phyloP scores from a whole-genome alignment of 1,140 invertebrate species.

The Andricus grossulariae region DNA sequence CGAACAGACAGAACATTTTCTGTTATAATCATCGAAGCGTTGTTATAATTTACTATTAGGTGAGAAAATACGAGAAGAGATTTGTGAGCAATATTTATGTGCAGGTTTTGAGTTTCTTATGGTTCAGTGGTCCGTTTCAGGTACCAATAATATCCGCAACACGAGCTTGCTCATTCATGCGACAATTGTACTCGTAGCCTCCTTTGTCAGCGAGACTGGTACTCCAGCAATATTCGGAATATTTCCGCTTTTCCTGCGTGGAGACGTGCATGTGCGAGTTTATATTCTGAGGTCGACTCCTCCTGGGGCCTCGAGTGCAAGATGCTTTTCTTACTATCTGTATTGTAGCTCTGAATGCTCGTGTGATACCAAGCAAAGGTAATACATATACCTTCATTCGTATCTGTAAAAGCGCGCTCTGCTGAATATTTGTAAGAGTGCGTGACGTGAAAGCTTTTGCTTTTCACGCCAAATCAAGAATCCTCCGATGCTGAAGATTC shows the following conservation, averaged over 20 bases:
- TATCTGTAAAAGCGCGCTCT: not conserved
- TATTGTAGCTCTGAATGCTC: conserved; percentile 18
- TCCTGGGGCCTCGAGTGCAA: conserved; percentile 40
- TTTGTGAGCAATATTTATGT: conserved; percentile 12
- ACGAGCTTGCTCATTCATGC: conserved; percentile 27
- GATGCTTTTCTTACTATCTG: conserved; percentile 52
- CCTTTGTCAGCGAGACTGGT: conserved; percentile 40
- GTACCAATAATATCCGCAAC: conserved; percentile 8
- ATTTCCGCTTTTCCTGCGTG: conserved; percentile 50
- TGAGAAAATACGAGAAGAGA: not conserved
- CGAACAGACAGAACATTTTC: too few relatives aligned
- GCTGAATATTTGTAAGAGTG: conserved; percentile 6
- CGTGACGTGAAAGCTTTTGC: conserved; percentile 30
- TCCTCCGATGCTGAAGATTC: not conserved
- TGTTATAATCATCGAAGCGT: too few relatives aligned
- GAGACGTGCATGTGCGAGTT: conserved; percentile 30
- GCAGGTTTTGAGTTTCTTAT: not conserved
- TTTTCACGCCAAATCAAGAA: conserved; percentile 26
- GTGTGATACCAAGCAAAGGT: not conserved
- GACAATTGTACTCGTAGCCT: conserved; percentile 41
- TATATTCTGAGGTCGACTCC: conserved; percentile 36
- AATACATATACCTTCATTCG: not conserved
- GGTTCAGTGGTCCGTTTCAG: conserved; percentile 27
- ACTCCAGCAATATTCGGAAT: conserved; percentile 49
- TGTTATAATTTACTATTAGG: too few relatives aligned